phyloP scores from a whole-genome alignment of 2,888 invertebrate genomes.

The Perdita meconis region DNA sequence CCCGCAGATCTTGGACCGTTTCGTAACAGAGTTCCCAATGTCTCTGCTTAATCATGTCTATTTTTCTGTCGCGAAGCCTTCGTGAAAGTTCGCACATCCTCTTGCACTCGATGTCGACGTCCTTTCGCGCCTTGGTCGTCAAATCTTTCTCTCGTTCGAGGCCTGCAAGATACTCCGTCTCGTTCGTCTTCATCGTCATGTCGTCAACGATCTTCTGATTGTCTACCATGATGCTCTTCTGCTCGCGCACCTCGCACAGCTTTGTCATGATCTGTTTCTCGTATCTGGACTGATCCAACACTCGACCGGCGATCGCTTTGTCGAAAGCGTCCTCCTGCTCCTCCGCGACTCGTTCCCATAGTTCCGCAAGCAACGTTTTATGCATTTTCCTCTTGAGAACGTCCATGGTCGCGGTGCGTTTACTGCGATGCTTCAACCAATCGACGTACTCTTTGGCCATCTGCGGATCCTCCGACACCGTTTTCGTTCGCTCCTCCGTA shows the following conservation, averaged over 20 bases:
- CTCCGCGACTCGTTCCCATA: slow-evolving; percentile 86
- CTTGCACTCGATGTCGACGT: slow-evolving; percentile 64
- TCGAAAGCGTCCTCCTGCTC: slow-evolving; percentile 86
- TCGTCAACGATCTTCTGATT: slow-evolving; percentile 86
- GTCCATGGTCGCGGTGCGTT: slow-evolving; percentile 84
- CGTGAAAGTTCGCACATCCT: slow-evolving; percentile 84
- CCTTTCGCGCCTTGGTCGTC: no score
- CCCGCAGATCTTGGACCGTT: slow-evolving; percentile 86
- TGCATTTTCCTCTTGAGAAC: slow-evolving; percentile 85
- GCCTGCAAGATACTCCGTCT: slow-evolving; percentile 84
- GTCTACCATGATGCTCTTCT: slow-evolving; percentile 86
- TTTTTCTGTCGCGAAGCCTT: slow-evolving; percentile 85
- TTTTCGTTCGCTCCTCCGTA: neutral
- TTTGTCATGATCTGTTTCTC: slow-evolving; percentile 89
- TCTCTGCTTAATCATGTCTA: slow-evolving; percentile 48
- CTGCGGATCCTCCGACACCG: slow-evolving; percentile 30
- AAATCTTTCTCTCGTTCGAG: slow-evolving; percentile 83
- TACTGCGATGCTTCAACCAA: slow-evolving; percentile 84
- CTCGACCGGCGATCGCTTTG: slow-evolving; percentile 85
- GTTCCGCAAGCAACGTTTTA: slow-evolving; percentile 84
- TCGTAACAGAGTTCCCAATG: slow-evolving; percentile 85
- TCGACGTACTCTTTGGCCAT: slow-evolving; percentile 81
- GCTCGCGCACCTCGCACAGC: slow-evolving; percentile 87
- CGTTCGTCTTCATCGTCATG: slow-evolving; percentile 85
- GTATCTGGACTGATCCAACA: slow-evolving; percentile 87